These are phyloP conservation scores for Meteorus colon DNA, from an alignment of 2,888 invertebrate species.

Conservation along the genomic window DNA sequence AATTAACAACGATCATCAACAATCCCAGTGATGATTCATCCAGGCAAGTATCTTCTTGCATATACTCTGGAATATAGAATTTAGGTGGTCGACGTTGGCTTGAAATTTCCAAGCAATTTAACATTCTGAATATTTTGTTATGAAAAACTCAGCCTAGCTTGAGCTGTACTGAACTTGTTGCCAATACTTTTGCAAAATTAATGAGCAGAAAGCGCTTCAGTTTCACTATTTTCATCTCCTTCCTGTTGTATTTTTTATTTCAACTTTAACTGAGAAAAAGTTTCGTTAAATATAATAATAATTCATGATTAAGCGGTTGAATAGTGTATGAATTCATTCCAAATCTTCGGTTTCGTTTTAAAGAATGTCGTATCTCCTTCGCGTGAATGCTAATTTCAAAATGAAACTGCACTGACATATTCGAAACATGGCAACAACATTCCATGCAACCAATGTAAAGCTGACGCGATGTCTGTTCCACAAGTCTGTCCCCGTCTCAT, in stretches of 20 bases:
- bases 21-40: too few relatives aligned
- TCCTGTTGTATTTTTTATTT: neutral
- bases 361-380: too few relatives aligned
- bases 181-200: conserved; percentile 16
- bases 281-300: neutral
- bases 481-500: neutral
- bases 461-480: neutral
- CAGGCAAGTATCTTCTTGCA: too few relatives aligned
- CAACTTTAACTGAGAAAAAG: neutral
- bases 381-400: too few relatives aligned
- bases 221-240: neutral
- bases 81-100: neutral
- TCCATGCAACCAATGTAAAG: neutral
- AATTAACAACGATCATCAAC: too few relatives aligned
- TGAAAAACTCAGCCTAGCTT: neutral
- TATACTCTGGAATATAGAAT: too few relatives aligned
- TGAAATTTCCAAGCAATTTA: neutral
- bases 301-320: neutral
- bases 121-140: neutral
- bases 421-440: neutral
- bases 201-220: neutral
- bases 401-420: neutral
- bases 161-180: neutral
- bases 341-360: too few relatives aligned
- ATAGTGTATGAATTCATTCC: neutral